phyloP scores from a whole-genome alignment of 2,113 vertebrate species.

The Hemicordylus capensis region DNA sequence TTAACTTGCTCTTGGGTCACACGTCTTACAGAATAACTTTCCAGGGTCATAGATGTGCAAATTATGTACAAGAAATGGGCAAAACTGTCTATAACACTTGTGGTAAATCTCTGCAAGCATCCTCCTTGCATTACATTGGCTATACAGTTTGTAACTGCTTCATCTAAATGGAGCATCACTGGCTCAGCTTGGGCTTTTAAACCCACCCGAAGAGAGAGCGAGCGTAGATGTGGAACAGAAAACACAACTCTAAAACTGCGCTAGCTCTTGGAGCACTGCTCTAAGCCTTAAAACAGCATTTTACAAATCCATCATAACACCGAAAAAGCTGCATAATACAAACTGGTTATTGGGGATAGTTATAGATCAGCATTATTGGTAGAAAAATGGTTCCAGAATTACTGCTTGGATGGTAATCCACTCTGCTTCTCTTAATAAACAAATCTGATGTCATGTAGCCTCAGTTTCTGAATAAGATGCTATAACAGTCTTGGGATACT shows the following conservation, averaged over 20 bases:
- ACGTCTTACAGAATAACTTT: too few relatives aligned
- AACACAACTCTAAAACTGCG: background rate
- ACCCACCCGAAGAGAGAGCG: background rate
- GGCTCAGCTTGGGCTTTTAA: background rate
- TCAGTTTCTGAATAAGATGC: background rate
- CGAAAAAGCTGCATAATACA: background rate
- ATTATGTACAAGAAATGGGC: too few relatives aligned
- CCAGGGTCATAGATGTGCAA: too few relatives aligned
- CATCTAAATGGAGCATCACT: background rate
- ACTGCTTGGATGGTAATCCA: constrained; percentile 38
- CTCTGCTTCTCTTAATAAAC: constrained; percentile 22
- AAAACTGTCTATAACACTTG: too few relatives aligned
- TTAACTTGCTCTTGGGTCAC: background rate
- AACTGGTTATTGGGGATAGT: background rate
- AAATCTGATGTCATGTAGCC: constrained; percentile 39
- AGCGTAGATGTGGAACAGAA: background rate
- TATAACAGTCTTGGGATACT: background rate
- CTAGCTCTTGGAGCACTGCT: background rate
- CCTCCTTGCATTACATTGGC: background rate
- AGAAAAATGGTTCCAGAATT: background rate
- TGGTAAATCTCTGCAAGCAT: background rate
- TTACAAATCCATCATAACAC: background rate
- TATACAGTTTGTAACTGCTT: background rate
- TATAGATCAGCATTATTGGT: background rate
- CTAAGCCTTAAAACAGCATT: background rate